Evolutionary conservation across 2,888 invertebrate species (phyloP).

Genomic region (Dynastes hyllus): DNA sequence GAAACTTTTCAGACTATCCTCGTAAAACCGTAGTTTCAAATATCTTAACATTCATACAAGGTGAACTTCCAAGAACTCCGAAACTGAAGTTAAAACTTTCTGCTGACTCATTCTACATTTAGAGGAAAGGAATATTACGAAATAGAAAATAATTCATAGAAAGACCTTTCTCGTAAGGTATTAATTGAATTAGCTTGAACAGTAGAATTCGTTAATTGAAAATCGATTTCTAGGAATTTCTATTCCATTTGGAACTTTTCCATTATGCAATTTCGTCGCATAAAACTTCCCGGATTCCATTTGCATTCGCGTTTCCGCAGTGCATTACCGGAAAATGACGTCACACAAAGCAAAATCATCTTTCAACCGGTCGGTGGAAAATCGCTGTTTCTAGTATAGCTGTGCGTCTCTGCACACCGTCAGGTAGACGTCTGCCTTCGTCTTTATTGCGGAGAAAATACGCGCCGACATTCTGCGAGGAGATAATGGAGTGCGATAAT

Average conservation of each 20-base stretch:
- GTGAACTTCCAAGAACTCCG: too few species aligned
- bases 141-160: too few species aligned
- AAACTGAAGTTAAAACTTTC: too few species aligned
- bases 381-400: too few species aligned
- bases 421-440: background rate
- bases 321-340: background rate
- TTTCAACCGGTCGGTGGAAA: background rate
- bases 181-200: background rate
- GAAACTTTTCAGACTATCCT: too few species aligned
- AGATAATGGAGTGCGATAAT: slow-evolving; percentile 8
- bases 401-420: background rate
- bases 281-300: background rate
- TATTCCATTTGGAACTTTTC: background rate
- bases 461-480: background rate
- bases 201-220: background rate
- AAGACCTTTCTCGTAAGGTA: too few species aligned
- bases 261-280: background rate
- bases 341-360: background rate
- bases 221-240: background rate
- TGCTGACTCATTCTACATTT: too few species aligned
- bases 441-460: background rate
- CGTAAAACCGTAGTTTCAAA: too few species aligned
- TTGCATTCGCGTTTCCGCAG: background rate
- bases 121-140: too few species aligned
- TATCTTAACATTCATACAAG: too few species aligned